Evolutionary conservation across 2,797 vertebrate genomes (phyloP), one percentile per base, ranked within the genome.

Genomic region (Philypnodon macrostomus): DNA sequence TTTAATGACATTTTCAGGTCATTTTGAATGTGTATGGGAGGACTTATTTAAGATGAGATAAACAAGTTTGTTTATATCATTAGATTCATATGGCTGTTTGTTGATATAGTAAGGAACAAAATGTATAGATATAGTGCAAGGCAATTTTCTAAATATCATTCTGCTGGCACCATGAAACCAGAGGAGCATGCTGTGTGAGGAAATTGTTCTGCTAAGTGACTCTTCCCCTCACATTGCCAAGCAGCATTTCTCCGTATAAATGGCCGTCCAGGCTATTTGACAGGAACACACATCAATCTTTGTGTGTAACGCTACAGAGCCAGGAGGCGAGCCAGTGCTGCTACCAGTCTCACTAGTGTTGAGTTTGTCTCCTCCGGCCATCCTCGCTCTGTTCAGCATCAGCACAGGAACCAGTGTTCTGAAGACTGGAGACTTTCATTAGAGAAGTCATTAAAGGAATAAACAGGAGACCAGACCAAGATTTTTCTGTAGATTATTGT

Each of bases 161-260:
- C 75, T 80, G 71, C 42, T 49, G 65, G 70, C 59, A 53, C 73
- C 75, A 74, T 60, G 67, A 75, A 79, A 68, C 15, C 36, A 80
- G 64, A 68, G 65, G 64, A 53, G 61, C 75, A 76, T 73, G 74
- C 80, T 86, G 85, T 70, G 83, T 75, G 78, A 74, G 83, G 79
- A 85, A 87, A 85, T 87, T 83, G 80, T 85, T 80, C 81, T 49
- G 70, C 73, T 81, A 81, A 83, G 79, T 76, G 79, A 83, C 77
- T 83, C 71, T 75, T 70, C 67, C 78, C 67, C 66, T 83, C 83
- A 77, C 81, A 79, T 77, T 70, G 73, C 74, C 76, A 61, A 55
- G 75, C 75, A 48, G 81, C 77, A 63, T 77, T 74, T 79, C 77
- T 61, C 70, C 58, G 70, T 79, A 84, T 78, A 80, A 85, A 86